A percentile compares a stretch with the other conserved stretches of the same genome.
Conservation (phyloP, 2,888 invertebrate species). For the Parnassius orleans region DNA sequence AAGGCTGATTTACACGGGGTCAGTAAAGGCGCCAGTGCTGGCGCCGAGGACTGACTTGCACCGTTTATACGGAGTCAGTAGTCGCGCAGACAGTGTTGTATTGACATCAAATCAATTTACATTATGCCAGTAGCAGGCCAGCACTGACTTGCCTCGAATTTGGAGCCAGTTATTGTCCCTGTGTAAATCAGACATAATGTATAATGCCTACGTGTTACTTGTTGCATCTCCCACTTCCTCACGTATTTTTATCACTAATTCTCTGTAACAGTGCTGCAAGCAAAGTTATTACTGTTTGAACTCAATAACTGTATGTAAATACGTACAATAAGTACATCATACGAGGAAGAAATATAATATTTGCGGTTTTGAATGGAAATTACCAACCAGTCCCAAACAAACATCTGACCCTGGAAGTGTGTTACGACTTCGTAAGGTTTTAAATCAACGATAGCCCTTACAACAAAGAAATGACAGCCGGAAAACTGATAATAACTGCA, state of each 20-base stretch:
- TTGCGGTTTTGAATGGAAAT: slow-evolving; percentile 42
- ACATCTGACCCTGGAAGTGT: slow-evolving; percentile 50
- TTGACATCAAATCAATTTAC: too few relatives aligned
- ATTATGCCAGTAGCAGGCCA: too few relatives aligned
- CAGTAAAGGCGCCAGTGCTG: too few relatives aligned
- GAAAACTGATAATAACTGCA: slow-evolving; percentile 37
- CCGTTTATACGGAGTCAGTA: too few relatives aligned
- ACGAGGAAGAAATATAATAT: slow-evolving; percentile 31
- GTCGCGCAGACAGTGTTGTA: too few relatives aligned
- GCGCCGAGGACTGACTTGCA: too few relatives aligned
- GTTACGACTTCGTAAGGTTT: slow-evolving; percentile 45
- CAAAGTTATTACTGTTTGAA: slow-evolving; percentile 26
- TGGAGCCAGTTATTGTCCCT: not conserved
- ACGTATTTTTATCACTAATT: slow-evolving; percentile 21
- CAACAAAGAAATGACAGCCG: slow-evolving; percentile 51
- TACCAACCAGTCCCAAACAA: slow-evolving; percentile 43
- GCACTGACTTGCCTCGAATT: too few relatives aligned
- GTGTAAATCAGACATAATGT: not conserved
- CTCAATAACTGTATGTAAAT: slow-evolving; percentile 27
- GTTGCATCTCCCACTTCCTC: slow-evolving; percentile 27
- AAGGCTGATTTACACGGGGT: too few relatives aligned
- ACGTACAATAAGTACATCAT: slow-evolving; percentile 13
- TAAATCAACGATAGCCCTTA: slow-evolving; percentile 52
- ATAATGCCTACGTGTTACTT: slow-evolving; percentile 23
- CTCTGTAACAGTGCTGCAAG: slow-evolving; percentile 24